Conservation (phyloP, 2,797 vertebrate species). For the Numenius phaeopus region DNA sequence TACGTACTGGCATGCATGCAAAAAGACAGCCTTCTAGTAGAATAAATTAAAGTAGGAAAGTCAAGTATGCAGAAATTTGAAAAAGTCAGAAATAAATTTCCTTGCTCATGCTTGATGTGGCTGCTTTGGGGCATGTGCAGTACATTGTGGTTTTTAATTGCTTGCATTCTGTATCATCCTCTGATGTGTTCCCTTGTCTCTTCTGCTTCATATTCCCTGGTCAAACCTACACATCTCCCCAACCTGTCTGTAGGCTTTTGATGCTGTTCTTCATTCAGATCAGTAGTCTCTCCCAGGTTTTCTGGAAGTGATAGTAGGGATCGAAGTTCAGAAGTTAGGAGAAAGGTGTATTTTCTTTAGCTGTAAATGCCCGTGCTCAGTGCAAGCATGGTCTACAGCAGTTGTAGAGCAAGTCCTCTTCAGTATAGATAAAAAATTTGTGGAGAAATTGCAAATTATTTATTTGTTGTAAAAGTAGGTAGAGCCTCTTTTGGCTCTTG, state of each 20-base stretch:
- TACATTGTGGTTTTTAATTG: background rate
- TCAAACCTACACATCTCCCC: background rate
- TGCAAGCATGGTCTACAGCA: background rate
- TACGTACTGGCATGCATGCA: rapidly evolving
- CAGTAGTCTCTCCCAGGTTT: background rate
- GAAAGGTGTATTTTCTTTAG: background rate
- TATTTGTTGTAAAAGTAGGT: background rate
- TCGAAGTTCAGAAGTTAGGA: background rate
- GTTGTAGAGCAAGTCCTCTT: background rate
- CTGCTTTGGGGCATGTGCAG: background rate
- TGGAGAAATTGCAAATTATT: background rate
- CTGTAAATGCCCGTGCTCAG: background rate
- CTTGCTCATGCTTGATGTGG: background rate
- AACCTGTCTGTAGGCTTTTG: background rate
- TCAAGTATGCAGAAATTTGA: background rate
- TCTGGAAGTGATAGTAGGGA: background rate
- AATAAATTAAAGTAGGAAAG: background rate
- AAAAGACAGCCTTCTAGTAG: background rate
- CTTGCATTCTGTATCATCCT: background rate
- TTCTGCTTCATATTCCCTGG: background rate
- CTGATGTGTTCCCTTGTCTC: background rate
- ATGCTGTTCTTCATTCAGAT: background rate
- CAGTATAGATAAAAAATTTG: background rate
- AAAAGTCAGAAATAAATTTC: background rate
- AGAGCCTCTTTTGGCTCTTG: background rate